phyloP scores from a whole-genome alignment of 2,113 vertebrate species.

The Tenebrosternarchus preto region DNA sequence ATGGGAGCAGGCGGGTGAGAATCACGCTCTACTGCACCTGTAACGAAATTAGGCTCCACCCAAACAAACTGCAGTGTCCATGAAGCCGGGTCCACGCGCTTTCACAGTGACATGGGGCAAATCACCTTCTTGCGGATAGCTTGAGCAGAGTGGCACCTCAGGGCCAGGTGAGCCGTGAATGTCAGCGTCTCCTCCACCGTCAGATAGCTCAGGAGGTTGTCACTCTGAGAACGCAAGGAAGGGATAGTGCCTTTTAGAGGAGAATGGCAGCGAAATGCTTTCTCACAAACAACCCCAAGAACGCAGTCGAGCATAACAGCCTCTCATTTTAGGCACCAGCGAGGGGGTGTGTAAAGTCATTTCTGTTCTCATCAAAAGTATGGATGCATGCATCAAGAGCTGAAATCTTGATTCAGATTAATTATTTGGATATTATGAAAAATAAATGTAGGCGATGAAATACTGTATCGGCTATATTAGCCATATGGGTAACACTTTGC shows the following conservation, averaged over 20 bases:
- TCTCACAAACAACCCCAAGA: constrained; percentile 1
- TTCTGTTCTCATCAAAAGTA: constrained; percentile 9
- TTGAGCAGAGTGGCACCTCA: constrained; percentile 66
- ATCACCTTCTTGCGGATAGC: constrained; percentile 83
- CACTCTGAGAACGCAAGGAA: constrained; percentile 72
- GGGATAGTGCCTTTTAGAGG: constrained; percentile 31
- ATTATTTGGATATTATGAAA: background rate
- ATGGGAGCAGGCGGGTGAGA: constrained; percentile 38
- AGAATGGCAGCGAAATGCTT: constrained; percentile 3
- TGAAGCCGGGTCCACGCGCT: too few species aligned
- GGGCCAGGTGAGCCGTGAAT: constrained; percentile 85
- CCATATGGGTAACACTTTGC: too few species aligned
- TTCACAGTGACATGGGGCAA: constrained; percentile 7
- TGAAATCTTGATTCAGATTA: background rate
- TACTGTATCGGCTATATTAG: too few species aligned
- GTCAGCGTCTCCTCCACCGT: constrained; percentile 88
- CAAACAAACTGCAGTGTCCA: too few species aligned
- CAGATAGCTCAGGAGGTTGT: constrained; percentile 87
- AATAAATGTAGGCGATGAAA: too few species aligned
- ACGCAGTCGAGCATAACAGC: constrained; percentile 5
- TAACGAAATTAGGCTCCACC: background rate
- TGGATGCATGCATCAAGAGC: background rate
- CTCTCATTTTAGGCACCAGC: background rate
- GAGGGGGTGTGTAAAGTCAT: background rate
- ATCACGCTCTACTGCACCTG: background rate